phyloP scores from a whole-genome alignment of 2,888 invertebrate genomes.

The Strigamia maritima region DNA sequence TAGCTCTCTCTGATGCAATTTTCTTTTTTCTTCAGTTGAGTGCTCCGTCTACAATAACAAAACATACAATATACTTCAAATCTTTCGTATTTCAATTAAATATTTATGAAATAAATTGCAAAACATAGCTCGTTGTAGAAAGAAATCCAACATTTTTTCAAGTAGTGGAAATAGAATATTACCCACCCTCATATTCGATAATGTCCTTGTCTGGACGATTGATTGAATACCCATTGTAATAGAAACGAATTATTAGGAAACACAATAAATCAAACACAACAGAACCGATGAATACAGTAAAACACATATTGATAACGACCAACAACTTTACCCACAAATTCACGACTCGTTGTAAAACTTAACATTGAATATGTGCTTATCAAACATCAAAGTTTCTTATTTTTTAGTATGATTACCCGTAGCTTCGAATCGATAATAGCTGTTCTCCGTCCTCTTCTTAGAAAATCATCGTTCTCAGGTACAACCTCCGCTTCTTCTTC shows the following conservation, averaged over 20 bases:
- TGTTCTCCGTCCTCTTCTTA: slow-evolving; percentile 71
- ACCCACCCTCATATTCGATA: slow-evolving; percentile 27
- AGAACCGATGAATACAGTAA: neutral
- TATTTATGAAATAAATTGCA: neutral
- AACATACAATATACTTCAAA: neutral
- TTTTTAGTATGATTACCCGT: slow-evolving; percentile 55
- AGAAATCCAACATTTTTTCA: slow-evolving; percentile 19
- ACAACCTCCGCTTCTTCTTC: slow-evolving; percentile 62
- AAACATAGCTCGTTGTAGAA: slow-evolving; percentile 22
- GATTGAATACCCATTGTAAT: slow-evolving; percentile 22
- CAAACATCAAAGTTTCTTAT: neutral
- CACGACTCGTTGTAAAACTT: neutral
- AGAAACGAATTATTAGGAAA: slow-evolving; percentile 25
- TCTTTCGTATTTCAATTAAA: neutral
- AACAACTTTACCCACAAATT: neutral
- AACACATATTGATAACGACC: neutral
- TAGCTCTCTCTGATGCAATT: slow-evolving; percentile 92
- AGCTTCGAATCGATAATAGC: slow-evolving; percentile 91
- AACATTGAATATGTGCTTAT: neutral
- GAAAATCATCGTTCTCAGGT: slow-evolving; percentile 53
- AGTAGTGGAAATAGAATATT: slow-evolving; percentile 25
- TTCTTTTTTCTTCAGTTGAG: slow-evolving; percentile 94
- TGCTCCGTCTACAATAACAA: slow-evolving; percentile 67
- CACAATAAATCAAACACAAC: neutral
- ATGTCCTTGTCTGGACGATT: slow-evolving; percentile 11